Conservation (phyloP, 2,888 invertebrate species). For the Cotesia congregata region DNA sequence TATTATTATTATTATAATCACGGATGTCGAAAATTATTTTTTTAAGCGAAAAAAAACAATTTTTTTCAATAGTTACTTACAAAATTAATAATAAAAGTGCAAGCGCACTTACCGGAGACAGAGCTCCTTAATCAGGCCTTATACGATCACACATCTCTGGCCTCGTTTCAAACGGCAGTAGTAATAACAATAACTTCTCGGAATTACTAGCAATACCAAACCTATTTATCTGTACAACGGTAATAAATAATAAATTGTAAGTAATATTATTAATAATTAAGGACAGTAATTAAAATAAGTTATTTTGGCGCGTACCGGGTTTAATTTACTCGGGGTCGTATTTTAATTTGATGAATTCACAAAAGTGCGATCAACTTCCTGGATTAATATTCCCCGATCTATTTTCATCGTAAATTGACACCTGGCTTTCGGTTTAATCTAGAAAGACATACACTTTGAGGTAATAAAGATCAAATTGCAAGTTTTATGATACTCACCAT, state of each 20-base stretch:
- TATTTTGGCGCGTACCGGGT: background rate
- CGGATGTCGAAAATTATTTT: background rate
- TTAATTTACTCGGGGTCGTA: slow-evolving; percentile 6
- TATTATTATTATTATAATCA: background rate
- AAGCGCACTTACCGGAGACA: background rate
- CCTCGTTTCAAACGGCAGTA: slow-evolving; percentile 14
- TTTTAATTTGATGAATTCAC: slow-evolving; percentile 24
- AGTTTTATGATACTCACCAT: background rate
- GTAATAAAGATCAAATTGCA: slow-evolving; percentile 9
- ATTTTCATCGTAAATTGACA: slow-evolving; percentile 5
- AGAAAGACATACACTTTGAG: background rate
- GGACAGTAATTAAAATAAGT: background rate
- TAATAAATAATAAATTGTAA: background rate
- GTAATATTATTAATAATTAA: too few species aligned
- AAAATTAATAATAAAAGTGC: background rate
- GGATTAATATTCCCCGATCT: background rate
- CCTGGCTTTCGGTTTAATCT: background rate
- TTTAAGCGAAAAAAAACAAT: background rate
- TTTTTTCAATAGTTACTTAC: background rate
- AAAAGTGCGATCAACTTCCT: slow-evolving; percentile 16
- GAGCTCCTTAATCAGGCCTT: slow-evolving; percentile 24
- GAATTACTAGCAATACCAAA: background rate
- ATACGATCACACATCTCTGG: slow-evolving; percentile 25
- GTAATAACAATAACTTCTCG: slow-evolving; percentile 1
- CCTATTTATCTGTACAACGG: background rate